Conservation (phyloP, 2,888 invertebrate genomes). For the Cataglyphis livida region DNA sequence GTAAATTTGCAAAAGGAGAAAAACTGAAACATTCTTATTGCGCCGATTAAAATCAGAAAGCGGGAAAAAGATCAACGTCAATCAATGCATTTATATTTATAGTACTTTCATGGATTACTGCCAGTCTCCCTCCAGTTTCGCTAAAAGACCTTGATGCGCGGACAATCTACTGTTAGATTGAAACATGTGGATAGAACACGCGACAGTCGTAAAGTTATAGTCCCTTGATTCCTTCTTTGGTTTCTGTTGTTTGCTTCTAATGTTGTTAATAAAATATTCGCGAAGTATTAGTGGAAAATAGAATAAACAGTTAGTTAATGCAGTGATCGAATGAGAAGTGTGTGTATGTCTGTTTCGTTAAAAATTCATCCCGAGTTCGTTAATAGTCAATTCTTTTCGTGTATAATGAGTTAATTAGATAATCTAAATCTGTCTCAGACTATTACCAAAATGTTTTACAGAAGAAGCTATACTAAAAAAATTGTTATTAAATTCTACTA, state of each 20-base stretch:
- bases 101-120: conserved; percentile 59
- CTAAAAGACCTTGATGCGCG: conserved; percentile 56
- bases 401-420: not conserved
- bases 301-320: not conserved
- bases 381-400: not conserved
- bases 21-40: not conserved
- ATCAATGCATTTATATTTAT: conserved; percentile 60
- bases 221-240: not conserved
- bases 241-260: not conserved
- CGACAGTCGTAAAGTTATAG: conserved; percentile 20
- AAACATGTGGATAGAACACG: conserved; percentile 50
- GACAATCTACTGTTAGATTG: not conserved
- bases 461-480: not conserved
- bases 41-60: not conserved
- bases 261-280: conserved; percentile 22
- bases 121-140: conserved; percentile 54
- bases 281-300: not conserved
- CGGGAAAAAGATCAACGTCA: not conserved
- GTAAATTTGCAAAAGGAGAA: not conserved
- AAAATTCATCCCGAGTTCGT: not conserved
- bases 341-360: not conserved
- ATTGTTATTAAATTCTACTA: not conserved
- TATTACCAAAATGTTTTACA: no score
- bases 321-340: not conserved
- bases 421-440: not conserved